These are phyloP conservation scores for Eretmochelys imbricata DNA, from an alignment of 2,113 vertebrate genomes.

Conservation along the genomic window DNA sequence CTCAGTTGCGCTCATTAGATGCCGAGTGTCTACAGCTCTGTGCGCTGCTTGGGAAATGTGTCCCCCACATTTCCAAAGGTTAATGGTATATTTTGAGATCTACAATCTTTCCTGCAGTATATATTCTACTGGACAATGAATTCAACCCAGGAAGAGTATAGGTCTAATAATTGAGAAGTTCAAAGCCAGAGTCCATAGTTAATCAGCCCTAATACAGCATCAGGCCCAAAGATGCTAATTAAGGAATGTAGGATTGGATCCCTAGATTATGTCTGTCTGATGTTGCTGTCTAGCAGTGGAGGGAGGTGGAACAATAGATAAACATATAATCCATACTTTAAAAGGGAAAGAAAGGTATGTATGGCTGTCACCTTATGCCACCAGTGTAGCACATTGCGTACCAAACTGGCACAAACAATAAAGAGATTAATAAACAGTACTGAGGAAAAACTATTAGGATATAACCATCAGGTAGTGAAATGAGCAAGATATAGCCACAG, in stretches of 20 bases:
- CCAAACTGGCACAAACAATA: background rate
- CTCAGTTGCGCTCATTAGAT: background rate
- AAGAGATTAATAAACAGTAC: background rate
- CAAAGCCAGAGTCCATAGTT: background rate
- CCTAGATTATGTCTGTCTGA: background rate
- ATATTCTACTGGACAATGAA: background rate
- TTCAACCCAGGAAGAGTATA: background rate
- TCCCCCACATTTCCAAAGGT: background rate
- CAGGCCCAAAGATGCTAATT: background rate
- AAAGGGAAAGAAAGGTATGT: background rate
- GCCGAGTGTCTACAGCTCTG: rapidly evolving
- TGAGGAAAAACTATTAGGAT: background rate
- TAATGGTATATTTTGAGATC: background rate
- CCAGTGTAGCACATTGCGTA: background rate
- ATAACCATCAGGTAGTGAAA: rapidly evolving
- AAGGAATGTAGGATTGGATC: background rate
- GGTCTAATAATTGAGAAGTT: background rate
- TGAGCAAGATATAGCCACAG: background rate
- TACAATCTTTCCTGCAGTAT: background rate
- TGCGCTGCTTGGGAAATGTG: background rate
- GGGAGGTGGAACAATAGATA: background rate
- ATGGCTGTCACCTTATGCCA: background rate
- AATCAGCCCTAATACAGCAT: background rate
- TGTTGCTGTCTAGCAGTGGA: background rate
- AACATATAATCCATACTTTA: background rate